Evolutionary conservation across 2,797 vertebrate species (phyloP).

Genomic region (Ficedula albicollis): DNA sequence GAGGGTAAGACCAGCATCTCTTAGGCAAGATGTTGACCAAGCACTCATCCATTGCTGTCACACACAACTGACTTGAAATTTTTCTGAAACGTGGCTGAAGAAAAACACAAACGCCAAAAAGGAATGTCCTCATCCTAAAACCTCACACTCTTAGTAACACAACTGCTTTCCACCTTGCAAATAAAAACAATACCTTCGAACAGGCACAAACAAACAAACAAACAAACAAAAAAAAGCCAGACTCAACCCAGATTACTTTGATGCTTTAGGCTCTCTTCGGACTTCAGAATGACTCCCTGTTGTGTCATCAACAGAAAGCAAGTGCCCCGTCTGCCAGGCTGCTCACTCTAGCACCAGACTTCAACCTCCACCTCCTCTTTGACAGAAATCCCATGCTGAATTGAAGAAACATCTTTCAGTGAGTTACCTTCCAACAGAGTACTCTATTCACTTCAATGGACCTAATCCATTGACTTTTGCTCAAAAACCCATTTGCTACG

Average conservation of each 20-base stretch:
- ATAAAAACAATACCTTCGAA: not conserved
- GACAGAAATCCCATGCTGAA: not conserved
- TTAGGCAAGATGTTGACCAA: not conserved
- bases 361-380: not conserved
- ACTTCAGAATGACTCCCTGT: not conserved
- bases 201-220: not conserved
- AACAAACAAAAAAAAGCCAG: not conserved
- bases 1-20: not conserved
- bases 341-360: not conserved
- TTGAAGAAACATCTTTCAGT: not conserved
- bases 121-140: not conserved
- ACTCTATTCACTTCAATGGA: not conserved
- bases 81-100: not conserved
- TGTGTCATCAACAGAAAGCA: rapidly evolving
- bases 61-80: not conserved
- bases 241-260: not conserved
- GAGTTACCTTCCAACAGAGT: not conserved
- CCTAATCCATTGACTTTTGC: not conserved
- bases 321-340: not conserved
- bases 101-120: not conserved
- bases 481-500: not conserved
- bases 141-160: not conserved
- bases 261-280: not conserved
- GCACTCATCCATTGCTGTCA: not conserved
- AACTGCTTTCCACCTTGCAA: not conserved